A percentile compares a stretch with the other conserved stretches of the same genome.
Evolutionary conservation across 37 sponge, comb jelly and placozoan genomes (phyloP).

Genomic region (Haliclona indistincta): DNA sequence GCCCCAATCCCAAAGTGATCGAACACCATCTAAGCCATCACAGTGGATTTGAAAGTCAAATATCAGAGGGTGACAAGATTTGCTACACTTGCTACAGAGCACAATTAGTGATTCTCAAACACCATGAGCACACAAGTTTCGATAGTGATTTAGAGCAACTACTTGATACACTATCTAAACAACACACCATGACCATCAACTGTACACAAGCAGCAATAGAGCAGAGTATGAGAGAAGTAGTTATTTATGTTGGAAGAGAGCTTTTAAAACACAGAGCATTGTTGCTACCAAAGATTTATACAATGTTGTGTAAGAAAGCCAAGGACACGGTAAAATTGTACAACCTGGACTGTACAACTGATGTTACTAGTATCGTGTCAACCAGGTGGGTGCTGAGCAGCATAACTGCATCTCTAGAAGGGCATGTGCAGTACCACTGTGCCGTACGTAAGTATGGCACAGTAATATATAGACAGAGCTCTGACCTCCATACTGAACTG

Average conservation of each 20-base stretch:
- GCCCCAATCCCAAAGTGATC: constrained; percentile 5
- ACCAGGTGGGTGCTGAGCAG: constrained; percentile 12
- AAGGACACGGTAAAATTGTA: neutral
- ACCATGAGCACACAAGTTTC: neutral
- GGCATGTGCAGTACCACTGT: constrained; percentile 11
- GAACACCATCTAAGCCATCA: neutral
- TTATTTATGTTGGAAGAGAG: neutral
- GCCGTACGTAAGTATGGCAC: constrained; percentile 19
- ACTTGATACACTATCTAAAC: too few species aligned
- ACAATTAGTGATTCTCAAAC: neutral
- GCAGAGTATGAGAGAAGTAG: neutral
- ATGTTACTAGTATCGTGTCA: neutral
- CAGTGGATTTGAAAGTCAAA: neutral
- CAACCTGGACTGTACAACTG: neutral
- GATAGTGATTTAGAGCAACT: constrained; percentile 5
- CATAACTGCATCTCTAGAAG: neutral
- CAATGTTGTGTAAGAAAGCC: neutral
- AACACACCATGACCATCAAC: neutral
- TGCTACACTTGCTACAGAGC: constrained; percentile 14
- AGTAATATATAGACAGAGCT: constrained; percentile 6
- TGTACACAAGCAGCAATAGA: neutral
- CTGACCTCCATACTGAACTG: too few species aligned
- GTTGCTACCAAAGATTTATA: constrained; percentile 11
- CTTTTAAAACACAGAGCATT: constrained; percentile 1
- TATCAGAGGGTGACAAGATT: neutral